Evolutionary conservation across 1,140 invertebrate genomes (phyloP).

Genomic region (Argopecten irradians): DNA sequence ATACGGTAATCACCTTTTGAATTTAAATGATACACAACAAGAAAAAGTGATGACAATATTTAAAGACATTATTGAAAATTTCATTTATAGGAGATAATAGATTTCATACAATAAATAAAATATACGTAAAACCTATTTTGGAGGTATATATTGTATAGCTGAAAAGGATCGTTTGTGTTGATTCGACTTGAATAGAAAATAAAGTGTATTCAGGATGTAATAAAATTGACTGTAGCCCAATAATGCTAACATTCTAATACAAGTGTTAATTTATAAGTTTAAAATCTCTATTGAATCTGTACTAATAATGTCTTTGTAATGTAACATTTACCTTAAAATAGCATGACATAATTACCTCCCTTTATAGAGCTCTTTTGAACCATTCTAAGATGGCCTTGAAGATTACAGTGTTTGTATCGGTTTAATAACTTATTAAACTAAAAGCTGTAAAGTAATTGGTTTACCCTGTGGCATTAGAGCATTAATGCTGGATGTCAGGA

Average conservation of each 20-base stretch:
- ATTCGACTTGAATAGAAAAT: background rate
- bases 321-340: background rate
- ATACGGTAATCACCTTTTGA: too few species aligned
- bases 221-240: background rate
- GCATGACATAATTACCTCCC: background rate
- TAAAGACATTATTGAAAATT: too few species aligned
- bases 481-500: background rate
- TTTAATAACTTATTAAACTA: slow-evolving; percentile 6
- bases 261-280: background rate
- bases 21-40: too few species aligned
- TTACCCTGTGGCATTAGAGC: background rate
- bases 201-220: background rate
- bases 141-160: too few species aligned
- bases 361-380: slow-evolving; percentile 6
- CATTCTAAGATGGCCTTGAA: background rate
- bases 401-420: background rate
- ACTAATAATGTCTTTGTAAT: background rate
- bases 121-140: too few species aligned
- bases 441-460: slow-evolving; percentile 4
- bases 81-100: too few species aligned
- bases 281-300: background rate
- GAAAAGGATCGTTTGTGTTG: too few species aligned
- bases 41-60: too few species aligned
- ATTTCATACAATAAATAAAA: too few species aligned
- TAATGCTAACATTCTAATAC: background rate